A percentile compares a stretch with the other conserved stretches of the same genome.
phyloP scores from a whole-genome alignment of 2,113 vertebrate genomes.

The Periophthalmus modestus region DNA sequence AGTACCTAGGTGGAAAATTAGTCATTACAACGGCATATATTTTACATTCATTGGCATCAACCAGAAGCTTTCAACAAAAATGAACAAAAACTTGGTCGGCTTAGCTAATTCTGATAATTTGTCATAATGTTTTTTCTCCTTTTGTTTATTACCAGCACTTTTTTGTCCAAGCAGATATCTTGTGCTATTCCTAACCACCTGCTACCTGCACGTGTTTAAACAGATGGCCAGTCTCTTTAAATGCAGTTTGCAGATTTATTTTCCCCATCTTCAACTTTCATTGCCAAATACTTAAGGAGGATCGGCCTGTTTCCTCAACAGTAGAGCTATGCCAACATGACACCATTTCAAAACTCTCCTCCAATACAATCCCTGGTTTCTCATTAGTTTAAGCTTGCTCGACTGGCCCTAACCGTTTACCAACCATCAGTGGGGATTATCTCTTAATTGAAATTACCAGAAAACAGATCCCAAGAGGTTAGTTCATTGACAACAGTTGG shows the following conservation, averaged over 20 bases:
- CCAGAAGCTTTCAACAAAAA: too few relatives aligned
- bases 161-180: background rate
- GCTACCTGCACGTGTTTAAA: background rate
- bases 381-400: background rate
- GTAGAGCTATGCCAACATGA: background rate
- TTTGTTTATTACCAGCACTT: background rate
- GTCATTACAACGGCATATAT: too few relatives aligned
- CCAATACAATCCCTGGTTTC: slow-evolving; percentile 5
- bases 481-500: background rate
- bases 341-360: background rate
- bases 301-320: background rate
- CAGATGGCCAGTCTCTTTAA: slow-evolving; percentile 5
- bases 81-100: too few relatives aligned
- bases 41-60: too few relatives aligned
- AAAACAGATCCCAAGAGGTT: background rate
- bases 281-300: background rate
- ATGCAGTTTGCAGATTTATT: background rate
- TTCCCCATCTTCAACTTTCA: background rate
- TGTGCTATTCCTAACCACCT: background rate
- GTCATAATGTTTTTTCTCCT: too few relatives aligned
- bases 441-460: background rate
- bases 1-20: too few relatives aligned
- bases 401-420: background rate
- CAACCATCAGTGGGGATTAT: background rate
- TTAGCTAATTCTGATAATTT: too few relatives aligned